Evolutionary conservation across 2,797 vertebrate genomes (phyloP), one percentile per base, ranked within the genome.

Genomic region (Hoplostethus atlanticus): DNA sequence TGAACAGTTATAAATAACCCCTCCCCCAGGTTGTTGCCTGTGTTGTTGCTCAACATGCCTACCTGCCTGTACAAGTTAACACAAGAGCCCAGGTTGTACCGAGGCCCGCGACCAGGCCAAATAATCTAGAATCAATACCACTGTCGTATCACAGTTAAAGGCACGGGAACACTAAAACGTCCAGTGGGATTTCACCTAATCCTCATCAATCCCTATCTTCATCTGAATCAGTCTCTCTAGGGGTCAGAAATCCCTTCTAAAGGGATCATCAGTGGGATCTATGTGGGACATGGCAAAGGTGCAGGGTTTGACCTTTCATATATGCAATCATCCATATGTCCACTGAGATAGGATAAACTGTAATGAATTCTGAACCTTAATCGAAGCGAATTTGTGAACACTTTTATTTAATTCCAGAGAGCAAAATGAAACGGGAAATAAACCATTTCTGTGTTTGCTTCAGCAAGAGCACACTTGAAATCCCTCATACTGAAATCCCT

Each of bases 381-480:
- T 42, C 11, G 11, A 42, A 42, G 3, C 40, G 11, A 42, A 42
- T 42, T 36, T 36, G 34, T 42, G 10, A 42, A 42, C 4, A 46
- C 13, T 46, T 46, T 46, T 46, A 13, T 13, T 46, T 15, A 46
- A 46, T 46, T 5, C 13, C 12, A 46, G 13, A 46, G 4, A 46
- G 13, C 44, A 46, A 15, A 46, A 4, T 46, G 44, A 15, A 46
- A 15, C 42, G 15, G 42, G 11, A 44, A 44, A 44, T 15, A 5
- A 15, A 2, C 28, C 34, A 36, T 36, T 36, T 28, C 28, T 28
- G 28, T 28, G 28, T 28, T 28, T 2, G 28, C 28, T 28, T 28
- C 28, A 28, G 34, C 5, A 6, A 90, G 86, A 90, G 86, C 84
- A 88, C 83, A 84, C 88, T 90, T 90, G 83, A 87, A 90, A 88